A percentile compares a stretch with the other conserved stretches of the same genome.
phyloP scores from a whole-genome alignment of 2,113 vertebrate species.

The Archilochus colubris region DNA sequence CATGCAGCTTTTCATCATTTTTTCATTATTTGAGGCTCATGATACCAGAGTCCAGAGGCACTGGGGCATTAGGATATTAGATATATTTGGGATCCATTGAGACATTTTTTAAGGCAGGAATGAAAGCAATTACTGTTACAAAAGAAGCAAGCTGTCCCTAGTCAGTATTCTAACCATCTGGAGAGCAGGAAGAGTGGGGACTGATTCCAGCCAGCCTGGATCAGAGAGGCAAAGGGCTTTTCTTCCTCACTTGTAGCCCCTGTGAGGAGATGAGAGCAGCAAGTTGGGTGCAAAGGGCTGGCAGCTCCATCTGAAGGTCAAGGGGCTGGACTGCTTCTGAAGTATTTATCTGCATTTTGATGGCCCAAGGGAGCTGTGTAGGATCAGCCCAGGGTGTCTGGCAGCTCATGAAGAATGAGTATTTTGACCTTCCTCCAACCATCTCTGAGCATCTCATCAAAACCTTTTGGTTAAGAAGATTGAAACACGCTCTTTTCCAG shows the following conservation, averaged over 20 bases:
- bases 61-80: background rate
- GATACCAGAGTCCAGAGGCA: background rate
- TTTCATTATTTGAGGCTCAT: background rate
- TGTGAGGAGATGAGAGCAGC: background rate
- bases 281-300: fast-evolving
- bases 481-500: background rate
- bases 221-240: background rate
- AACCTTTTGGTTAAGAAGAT: background rate
- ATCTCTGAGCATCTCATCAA: background rate
- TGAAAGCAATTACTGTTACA: background rate
- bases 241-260: background rate
- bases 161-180: background rate
- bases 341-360: background rate
- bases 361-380: background rate
- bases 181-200: background rate
- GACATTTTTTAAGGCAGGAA: background rate
- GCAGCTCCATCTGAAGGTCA: background rate
- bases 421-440: background rate
- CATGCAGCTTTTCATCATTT: background rate
- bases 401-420: background rate
- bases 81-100: background rate
- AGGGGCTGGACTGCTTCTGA: background rate
- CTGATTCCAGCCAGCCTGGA: background rate
- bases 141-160: background rate
- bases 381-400: background rate